phyloP scores from a whole-genome alignment of 2,797 vertebrate genomes.

The Glyptemys insculpta region DNA sequence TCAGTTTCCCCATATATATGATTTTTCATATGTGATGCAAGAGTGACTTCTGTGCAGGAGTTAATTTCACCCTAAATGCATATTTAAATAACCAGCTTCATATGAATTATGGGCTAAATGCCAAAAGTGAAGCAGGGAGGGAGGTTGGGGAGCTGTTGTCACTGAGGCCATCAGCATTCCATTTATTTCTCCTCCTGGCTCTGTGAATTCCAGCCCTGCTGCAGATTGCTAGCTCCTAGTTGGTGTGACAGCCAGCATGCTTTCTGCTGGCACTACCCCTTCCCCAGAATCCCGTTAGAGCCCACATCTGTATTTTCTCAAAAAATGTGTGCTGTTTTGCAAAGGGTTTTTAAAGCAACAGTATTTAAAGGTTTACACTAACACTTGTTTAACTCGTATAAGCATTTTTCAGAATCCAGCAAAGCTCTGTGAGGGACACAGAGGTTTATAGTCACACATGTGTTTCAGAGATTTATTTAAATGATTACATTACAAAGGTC shows the following conservation, averaged over 20 bases:
- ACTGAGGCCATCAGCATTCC: no score
- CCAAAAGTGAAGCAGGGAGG: background rate
- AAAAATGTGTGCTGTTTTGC: no score
- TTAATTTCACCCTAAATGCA: background rate
- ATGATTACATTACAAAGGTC: background rate
- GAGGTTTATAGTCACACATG: background rate
- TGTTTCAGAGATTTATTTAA: background rate
- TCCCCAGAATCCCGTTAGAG: no score
- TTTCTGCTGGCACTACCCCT: background rate
- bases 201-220: background rate
- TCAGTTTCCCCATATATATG: background rate
- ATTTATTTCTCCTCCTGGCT: background rate
- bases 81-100: no score
- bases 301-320: no score
- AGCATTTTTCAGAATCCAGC: background rate
- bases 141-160: background rate
- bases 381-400: no score
- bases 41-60: background rate
- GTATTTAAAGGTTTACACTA: no score
- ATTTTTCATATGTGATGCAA: no score
- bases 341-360: no score
- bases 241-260: background rate
- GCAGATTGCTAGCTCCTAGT: background rate
- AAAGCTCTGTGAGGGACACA: background rate
- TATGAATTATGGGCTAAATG: background rate